Base-by-base conservation (phyloP, 2,113 vertebrate genomes). In the Cavia porcellus region DNA sequence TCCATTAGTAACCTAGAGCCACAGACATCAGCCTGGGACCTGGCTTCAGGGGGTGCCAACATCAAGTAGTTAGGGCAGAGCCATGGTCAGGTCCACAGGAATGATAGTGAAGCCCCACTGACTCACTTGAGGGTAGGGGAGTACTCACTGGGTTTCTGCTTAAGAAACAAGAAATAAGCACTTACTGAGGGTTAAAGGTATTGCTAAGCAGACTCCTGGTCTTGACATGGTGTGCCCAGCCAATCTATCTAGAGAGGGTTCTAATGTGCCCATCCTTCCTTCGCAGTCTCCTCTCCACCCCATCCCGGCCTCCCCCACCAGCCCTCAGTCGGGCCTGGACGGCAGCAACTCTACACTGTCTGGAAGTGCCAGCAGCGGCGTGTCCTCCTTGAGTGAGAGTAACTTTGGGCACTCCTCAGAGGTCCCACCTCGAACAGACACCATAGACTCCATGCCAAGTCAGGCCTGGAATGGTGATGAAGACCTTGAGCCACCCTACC, bases 331-430 rank as follows among this genome's bases (percentile, higher is more conserved):
- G 30, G 99, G 99, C 86, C 97, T 99, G 96, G 99, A 99, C 38
- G 99, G 99, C 97, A 99, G 99, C 97, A 99, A 99, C 98, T 99
- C 99, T 81, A 99, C 99, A 6, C 98, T 99, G 96, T 99, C 99
- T 0, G 99, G 99, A 98, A 99, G 99, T 9, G 99, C 99, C 98
- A 99, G 99, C 99, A 99, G 99, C 0, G 99, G 99, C 0, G 99
- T 99, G 55, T 99, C 99, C 68, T 99, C 99, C 93, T 97, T 99
- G 97, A 99, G 99, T 0, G 99, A 99, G 98, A 99, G 99, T 97
- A 99, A 99, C 98, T 99, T 99, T 89, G 99, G 99, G 96, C 98
- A 99, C 95, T 99, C 98, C 94, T 99, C 89, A 72, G 99, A 98
- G 97, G 99, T 96, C 96, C 99, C 99, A 80, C 99, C 98, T 97